Evolutionary conservation across 2,888 invertebrate genomes (phyloP).

Genomic region (Clistopyga incitator): DNA sequence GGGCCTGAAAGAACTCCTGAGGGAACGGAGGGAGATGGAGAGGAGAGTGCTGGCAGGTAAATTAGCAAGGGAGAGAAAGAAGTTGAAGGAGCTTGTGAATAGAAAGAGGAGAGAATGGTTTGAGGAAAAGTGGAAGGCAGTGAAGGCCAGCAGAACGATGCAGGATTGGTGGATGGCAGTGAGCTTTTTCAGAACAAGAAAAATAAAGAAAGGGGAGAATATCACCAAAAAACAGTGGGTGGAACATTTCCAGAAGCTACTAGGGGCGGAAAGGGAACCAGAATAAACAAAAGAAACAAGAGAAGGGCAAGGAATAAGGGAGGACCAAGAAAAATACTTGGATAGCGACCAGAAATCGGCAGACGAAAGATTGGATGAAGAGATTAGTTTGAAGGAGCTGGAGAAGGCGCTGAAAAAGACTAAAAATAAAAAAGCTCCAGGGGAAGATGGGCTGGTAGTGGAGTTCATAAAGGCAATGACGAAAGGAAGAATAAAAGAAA

Average conservation of each 20-base stretch:
- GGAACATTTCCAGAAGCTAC: neutral
- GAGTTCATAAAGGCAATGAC: neutral
- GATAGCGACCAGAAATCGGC: neutral
- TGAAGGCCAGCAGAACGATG: neutral
- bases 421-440: neutral
- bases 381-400: neutral
- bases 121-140: neutral
- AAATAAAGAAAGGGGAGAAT: neutral
- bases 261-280: neutral
- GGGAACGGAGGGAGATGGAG: neutral
- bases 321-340: neutral
- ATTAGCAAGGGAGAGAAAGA: constrained; percentile 10
- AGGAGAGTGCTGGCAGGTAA: neutral
- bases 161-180: constrained; percentile 4
- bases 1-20: constrained; percentile 15
- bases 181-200: neutral
- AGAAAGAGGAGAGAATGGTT: constrained; percentile 30
- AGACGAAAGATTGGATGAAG: neutral
- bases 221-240: neutral
- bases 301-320: neutral
- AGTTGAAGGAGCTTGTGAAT: constrained; percentile 3
- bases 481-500: neutral
- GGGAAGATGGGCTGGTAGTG: neutral
- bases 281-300: neutral
- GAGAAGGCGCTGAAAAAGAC: neutral